A percentile compares a stretch with the other conserved stretches of the same genome.
Conservation (phyloP, 1,140 invertebrate genomes). For the Ectropis grisescens region DNA sequence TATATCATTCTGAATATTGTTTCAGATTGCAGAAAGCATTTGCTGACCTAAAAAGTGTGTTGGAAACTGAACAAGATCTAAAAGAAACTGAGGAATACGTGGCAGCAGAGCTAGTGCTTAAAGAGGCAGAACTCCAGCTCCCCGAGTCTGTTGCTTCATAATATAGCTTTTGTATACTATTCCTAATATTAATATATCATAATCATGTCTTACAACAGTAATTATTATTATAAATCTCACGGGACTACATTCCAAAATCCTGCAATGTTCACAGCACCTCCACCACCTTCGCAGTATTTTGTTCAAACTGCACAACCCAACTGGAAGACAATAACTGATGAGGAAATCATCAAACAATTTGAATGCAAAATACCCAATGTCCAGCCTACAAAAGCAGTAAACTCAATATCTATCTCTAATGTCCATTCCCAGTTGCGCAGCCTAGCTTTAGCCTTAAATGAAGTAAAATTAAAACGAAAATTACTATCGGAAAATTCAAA, state of each 20-base stretch:
- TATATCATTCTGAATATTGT: too few relatives aligned
- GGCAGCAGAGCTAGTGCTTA: constrained; percentile 77
- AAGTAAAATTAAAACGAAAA: constrained; percentile 55
- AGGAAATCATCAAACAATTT: constrained; percentile 40
- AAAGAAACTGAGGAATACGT: constrained; percentile 81
- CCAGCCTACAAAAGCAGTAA: too few relatives aligned
- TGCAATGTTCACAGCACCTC: constrained; percentile 9
- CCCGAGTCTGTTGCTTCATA: constrained; percentile 23
- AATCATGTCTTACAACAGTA: constrained; percentile 56
- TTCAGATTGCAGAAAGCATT: constrained; percentile 80
- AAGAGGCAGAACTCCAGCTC: constrained; percentile 79
- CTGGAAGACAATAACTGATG: constrained; percentile 24
- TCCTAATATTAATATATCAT: constrained; percentile 24
- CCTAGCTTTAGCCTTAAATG: constrained; percentile 40
- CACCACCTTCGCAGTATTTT: constrained; percentile 22
- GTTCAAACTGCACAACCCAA: constrained; percentile 19
- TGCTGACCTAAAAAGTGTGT: constrained; percentile 80
- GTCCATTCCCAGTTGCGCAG: constrained; percentile 39
- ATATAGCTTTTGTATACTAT: constrained; percentile 25
- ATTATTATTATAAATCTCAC: constrained; percentile 40
- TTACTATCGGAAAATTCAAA: constrained; percentile 55
- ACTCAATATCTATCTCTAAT: constrained; percentile 24
- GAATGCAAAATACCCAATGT: constrained; percentile 12
- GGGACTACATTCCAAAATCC: constrained; percentile 50
- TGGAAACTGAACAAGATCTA: constrained; percentile 82